phyloP scores from a whole-genome alignment of 1,140 invertebrate genomes.

The Laupala kohalensis region DNA sequence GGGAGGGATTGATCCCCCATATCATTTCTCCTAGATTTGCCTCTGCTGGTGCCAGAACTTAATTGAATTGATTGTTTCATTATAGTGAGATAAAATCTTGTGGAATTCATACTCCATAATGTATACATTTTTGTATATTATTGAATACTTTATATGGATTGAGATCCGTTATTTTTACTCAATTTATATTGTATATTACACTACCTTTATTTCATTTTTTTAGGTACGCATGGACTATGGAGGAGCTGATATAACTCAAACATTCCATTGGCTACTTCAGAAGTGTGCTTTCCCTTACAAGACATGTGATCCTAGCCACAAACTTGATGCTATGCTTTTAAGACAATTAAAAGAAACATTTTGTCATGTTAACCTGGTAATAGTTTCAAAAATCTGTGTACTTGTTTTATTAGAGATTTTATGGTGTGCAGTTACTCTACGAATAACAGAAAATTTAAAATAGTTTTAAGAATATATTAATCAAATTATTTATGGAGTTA shows the following conservation, averaged over 20 bases:
- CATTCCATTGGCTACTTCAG: conserved; percentile 72
- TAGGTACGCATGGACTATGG: conserved; percentile 69
- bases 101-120: too few species aligned
- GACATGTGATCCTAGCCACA: conserved; percentile 53
- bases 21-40: too few species aligned
- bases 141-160: too few species aligned
- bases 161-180: too few species aligned
- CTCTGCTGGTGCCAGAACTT: too few species aligned
- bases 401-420: neutral
- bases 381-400: too few species aligned
- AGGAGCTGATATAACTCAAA: conserved; percentile 74
- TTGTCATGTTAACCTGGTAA: conserved; percentile 75
- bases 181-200: too few species aligned
- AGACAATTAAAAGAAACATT: conserved; percentile 77
- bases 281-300: conserved; percentile 83
- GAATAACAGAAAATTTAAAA: neutral
- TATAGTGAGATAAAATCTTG: too few species aligned
- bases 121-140: too few species aligned
- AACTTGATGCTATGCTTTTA: conserved; percentile 58
- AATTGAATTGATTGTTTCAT: too few species aligned
- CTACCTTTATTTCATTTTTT: conserved; percentile 11
- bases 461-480: neutral
- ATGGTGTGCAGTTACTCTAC: neutral
- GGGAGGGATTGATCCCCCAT: too few species aligned
- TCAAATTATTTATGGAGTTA: neutral